Evolutionary conservation across 2,113 vertebrate genomes (phyloP).

Genomic region (Laterallus jamaicensis): DNA sequence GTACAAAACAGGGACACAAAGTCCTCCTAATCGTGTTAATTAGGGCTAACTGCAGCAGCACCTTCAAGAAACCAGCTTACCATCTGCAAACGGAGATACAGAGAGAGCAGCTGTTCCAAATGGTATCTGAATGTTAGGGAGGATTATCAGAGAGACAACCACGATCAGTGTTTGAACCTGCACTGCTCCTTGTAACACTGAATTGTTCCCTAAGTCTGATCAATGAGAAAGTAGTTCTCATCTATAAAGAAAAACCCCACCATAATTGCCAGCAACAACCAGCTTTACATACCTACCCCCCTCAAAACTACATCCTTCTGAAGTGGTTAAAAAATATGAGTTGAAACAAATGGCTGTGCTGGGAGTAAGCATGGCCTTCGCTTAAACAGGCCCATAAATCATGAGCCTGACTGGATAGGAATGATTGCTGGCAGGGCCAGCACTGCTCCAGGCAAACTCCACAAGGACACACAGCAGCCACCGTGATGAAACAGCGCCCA

Average conservation of each 20-base stretch:
- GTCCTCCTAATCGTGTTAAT: background rate
- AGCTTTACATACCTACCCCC: background rate
- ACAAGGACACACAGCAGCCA: conserved; percentile 23
- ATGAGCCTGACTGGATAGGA: conserved; percentile 58
- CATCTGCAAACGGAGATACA: background rate
- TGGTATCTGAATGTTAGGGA: background rate
- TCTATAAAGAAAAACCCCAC: background rate
- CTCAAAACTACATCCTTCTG: conserved; percentile 10
- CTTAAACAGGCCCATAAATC: conserved; percentile 90
- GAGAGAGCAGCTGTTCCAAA: background rate
- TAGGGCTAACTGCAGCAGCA: background rate
- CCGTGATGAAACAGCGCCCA: conserved; percentile 28
- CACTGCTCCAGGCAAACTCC: conserved; percentile 53
- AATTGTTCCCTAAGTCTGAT: background rate
- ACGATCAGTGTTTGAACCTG: background rate
- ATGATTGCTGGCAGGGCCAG: conserved; percentile 38
- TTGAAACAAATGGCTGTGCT: conserved; percentile 83
- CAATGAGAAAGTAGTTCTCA: background rate
- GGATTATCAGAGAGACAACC: background rate
- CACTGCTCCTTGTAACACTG: background rate
- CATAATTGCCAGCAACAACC: background rate
- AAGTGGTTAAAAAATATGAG: conserved; percentile 62
- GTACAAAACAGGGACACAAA: background rate
- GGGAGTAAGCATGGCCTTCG: conserved; percentile 83
- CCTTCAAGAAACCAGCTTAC: background rate